phyloP scores from a whole-genome alignment of 2,797 vertebrate species.

The Xenops minutus region DNA sequence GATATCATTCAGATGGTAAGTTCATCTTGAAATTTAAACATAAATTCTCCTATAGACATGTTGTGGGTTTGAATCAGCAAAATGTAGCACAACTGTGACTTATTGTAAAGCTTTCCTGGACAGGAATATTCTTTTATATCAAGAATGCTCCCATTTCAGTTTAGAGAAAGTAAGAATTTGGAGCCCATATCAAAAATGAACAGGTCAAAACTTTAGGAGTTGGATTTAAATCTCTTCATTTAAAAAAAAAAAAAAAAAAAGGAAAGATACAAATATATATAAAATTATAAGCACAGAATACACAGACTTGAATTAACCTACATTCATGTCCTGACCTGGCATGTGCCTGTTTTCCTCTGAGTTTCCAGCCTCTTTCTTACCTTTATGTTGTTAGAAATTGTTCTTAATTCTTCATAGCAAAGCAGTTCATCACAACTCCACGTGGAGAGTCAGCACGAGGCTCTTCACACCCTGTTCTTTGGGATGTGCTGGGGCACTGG shows the following conservation, averaged over 20 bases:
- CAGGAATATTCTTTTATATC: not conserved
- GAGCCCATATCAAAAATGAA: not conserved
- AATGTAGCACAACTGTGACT: not conserved
- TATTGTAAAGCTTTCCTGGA: not conserved
- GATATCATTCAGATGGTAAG: slow-evolving; percentile 92
- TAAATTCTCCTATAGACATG: not conserved
- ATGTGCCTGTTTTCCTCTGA: not conserved
- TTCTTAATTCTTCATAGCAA: not conserved
- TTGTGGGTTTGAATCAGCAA: not conserved
- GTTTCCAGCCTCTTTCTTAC: not conserved
- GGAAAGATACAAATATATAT: not conserved
- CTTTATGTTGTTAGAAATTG: not conserved
- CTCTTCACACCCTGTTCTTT: not conserved
- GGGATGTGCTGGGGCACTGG: not conserved
- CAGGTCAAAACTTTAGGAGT: not conserved
- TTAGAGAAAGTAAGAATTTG: not conserved
- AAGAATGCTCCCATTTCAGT: not conserved
- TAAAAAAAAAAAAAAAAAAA: not conserved
- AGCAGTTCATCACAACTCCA: rapidly evolving
- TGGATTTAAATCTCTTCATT: not conserved
- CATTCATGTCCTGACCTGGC: not conserved
- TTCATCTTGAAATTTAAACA: not conserved
- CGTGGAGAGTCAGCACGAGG: not conserved
- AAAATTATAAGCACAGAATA: not conserved
- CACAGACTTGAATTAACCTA: not conserved